Base-by-base conservation (phyloP, 2,113 vertebrate species). In the Garra rufa region DNA sequence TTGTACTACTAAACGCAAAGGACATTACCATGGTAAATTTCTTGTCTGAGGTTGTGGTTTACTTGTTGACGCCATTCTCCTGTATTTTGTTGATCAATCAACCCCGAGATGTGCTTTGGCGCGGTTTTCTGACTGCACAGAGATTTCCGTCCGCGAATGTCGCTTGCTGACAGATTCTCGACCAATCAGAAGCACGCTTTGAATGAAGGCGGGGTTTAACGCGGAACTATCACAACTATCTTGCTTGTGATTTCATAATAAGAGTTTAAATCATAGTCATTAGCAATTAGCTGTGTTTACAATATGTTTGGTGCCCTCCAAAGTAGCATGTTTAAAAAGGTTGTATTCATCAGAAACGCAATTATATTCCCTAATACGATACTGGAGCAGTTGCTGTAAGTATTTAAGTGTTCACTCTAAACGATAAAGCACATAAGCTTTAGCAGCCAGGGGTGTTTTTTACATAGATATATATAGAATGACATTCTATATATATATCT, bases 11-110 rank as follows among this genome's bases (percentile, higher is more conserved):
- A 6, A 19, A 46, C 21, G 8, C 15, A 76, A 57, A 48, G 4
- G 1, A 11, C 8, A 92, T 93, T 91, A 95, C 94, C 95, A 95
- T 5, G 94, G 95, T 24, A 95, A 82, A 75, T 95, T 95, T 55
- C 90, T 92, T 11, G 69, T 5, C 80, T 92, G 90, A 59, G 52
- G 3, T 10, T 80, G 81, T 0, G 52, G 41, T 85, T 90, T 94
- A 69, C 57, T 92, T 6, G 90, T 90, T 4, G 92, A 93, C 6
- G 91, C 89, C 95, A 95, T 95, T 43, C 15, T 26, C 4, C 1
- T 73, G 41, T 10, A 17, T 73, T 59, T 41, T 38, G 11, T 48
- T 50, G 11, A 24, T 43, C 6, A 24, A n/a, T 21, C 24, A 28
- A 4, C 10, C 14, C 11, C 46, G 26, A 3, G 9, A 48, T 44